A percentile compares a stretch with the other conserved stretches of the same genome.
Conservation (phyloP, 2,888 invertebrate genomes). For the Oxytorus armatus region DNA sequence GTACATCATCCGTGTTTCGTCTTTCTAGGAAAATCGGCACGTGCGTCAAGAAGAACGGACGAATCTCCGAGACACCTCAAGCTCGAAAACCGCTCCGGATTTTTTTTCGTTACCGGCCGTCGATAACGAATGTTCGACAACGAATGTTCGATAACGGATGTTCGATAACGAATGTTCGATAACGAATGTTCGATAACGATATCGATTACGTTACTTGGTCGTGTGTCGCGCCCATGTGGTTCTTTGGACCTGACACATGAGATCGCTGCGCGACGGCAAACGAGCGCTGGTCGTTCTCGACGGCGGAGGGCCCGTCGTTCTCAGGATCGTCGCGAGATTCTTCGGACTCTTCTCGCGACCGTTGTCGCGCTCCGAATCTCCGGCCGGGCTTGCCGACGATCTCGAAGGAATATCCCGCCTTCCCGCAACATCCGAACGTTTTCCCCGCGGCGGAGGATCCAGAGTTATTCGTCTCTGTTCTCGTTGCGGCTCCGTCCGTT, state of each 20-base stretch:
- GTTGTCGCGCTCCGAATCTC: conserved; percentile 41
- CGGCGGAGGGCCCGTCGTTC: conserved; percentile 78
- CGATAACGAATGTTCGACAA: not conserved
- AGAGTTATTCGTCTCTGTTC: conserved; percentile 75
- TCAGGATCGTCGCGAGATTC: conserved; percentile 75
- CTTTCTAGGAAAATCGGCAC: conserved; percentile 58
- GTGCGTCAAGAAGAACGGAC: conserved; percentile 31
- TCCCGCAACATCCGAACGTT: conserved; percentile 22
- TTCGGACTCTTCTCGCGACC: conserved; percentile 56
- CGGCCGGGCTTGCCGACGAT: conserved; percentile 29
- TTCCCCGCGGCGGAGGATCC: conserved; percentile 78
- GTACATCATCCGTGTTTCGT: conserved; percentile 52
- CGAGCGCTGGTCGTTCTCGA: conserved; percentile 92
- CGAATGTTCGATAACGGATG: not conserved
- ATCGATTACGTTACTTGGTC: conserved; percentile 88
- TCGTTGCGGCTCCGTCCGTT: conserved; percentile 9
- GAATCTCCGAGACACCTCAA: too few species aligned
- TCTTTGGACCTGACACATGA: conserved; percentile 93
- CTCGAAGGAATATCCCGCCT: conserved; percentile 53
- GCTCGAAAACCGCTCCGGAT: too few species aligned
- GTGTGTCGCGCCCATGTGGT: conserved; percentile 95
- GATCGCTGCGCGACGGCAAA: conserved; percentile 93
- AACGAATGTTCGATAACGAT: conserved; percentile 29
- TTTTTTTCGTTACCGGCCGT: not conserved
- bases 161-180: not conserved